phyloP scores from a whole-genome alignment of 2,797 vertebrate genomes.

The Coilia nasus region DNA sequence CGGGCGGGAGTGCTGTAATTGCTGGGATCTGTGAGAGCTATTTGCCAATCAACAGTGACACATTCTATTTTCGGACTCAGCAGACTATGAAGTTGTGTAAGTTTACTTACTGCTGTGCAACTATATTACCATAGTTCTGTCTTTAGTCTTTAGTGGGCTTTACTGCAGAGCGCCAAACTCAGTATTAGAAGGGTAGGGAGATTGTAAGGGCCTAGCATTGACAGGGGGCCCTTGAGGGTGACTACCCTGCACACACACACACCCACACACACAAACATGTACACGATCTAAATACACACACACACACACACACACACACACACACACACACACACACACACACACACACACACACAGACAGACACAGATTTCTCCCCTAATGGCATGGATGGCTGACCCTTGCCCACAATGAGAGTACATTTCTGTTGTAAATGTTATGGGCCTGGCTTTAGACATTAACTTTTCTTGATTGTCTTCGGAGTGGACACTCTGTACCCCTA shows the following conservation, averaged over 20 bases:
- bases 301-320: not conserved
- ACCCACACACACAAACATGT: no score
- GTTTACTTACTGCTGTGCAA: not conserved
- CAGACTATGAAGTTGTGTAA: constrained; percentile 1
- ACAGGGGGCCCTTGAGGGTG: no score
- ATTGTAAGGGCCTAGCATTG: no score
- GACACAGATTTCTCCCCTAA: not conserved
- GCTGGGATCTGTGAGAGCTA: not conserved
- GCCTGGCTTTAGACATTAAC: not conserved
- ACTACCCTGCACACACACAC: no score
- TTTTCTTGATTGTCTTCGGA: constrained; percentile 1
- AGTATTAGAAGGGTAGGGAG: not conserved
- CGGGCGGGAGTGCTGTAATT: not conserved
- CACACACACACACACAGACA: no score
- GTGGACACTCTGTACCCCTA: constrained; percentile 21
- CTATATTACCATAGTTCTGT: not conserved
- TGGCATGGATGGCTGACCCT: not conserved
- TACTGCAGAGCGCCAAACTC: not conserved
- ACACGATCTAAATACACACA: not conserved
- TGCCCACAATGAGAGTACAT: not conserved
- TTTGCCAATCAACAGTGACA: constrained; percentile 9
- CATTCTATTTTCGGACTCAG: not conserved
- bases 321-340: no score
- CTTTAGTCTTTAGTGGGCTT: not conserved
- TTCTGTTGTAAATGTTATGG: not conserved